These are phyloP conservation scores for Oscarella lobularis DNA, from an alignment of 37 sponge, comb jelly and placozoan genomes.

Conservation along the genomic window DNA sequence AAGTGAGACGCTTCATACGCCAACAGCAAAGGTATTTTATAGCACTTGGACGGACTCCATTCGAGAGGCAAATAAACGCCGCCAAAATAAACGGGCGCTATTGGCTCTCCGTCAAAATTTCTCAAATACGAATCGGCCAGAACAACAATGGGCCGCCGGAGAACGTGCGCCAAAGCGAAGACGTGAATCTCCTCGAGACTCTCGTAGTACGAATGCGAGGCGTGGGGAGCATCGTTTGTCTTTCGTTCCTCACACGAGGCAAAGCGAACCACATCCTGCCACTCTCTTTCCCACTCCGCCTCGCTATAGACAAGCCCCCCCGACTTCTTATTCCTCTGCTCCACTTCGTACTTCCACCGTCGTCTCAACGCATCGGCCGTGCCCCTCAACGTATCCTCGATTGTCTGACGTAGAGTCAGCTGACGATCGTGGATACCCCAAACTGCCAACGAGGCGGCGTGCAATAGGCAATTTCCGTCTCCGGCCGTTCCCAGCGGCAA, in stretches of 20 bases:
- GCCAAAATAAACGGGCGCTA: slow-evolving; percentile 91
- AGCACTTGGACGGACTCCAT: slow-evolving; percentile 50
- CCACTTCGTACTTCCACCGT: slow-evolving; percentile 71
- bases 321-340: slow-evolving; percentile 46
- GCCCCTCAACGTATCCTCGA: slow-evolving; percentile 53
- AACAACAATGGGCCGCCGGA: slow-evolving; percentile 75
- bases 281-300: slow-evolving; percentile 89
- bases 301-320: slow-evolving; percentile 67
- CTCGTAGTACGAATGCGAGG: too few relatives aligned
- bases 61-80: slow-evolving; percentile 92
- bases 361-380: slow-evolving; percentile 24
- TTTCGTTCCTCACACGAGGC: slow-evolving; percentile 44
- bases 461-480: slow-evolving; percentile 94
- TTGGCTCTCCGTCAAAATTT: slow-evolving; percentile 41
- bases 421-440: slow-evolving; percentile 81
- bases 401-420: slow-evolving; percentile 59
- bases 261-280: slow-evolving; percentile 62
- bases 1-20: slow-evolving; percentile 90
- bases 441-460: slow-evolving; percentile 88
- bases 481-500: slow-evolving; percentile 79
- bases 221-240: slow-evolving; percentile 10
- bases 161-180: slow-evolving; percentile 76
- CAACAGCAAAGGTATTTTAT: slow-evolving; percentile 78
- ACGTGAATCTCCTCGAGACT: slow-evolving; percentile 94
- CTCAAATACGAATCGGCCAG: slow-evolving; percentile 56